Percentiles rank a stretch among this genome's conserved stretches.
Conservation (phyloP, 2,888 invertebrate species). For the Hermaeophaga mercurialis region DNA sequence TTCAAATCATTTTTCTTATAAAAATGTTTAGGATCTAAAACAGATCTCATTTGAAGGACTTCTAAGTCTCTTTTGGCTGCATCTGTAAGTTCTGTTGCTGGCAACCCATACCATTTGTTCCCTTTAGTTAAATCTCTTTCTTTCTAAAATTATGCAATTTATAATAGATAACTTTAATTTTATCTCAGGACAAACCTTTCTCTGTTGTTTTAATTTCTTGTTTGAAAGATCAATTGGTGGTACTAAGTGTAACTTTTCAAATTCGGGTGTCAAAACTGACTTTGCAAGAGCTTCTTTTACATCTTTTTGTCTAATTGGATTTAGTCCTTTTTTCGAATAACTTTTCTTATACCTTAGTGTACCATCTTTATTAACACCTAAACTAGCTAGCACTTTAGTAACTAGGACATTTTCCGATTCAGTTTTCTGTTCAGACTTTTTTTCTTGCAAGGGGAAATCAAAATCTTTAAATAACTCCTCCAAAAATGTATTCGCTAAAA, state of each 20-base stretch:
- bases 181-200: conserved; percentile 58
- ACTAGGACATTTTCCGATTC: conserved; percentile 21
- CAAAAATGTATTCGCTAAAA: conserved; percentile 1
- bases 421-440: conserved; percentile 9
- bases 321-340: conserved; percentile 41
- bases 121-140: conserved; percentile 84
- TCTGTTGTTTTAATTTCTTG: conserved; percentile 62
- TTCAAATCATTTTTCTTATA: conserved; percentile 92
- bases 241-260: conserved; percentile 67
- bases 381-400: conserved; percentile 27
- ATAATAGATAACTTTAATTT: neutral
- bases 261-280: conserved; percentile 66
- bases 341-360: conserved; percentile 47
- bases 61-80: conserved; percentile 87
- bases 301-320: conserved; percentile 49
- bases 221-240: conserved; percentile 66
- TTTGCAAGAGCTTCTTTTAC: conserved; percentile 66
- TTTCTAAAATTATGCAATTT: conserved; percentile 58
- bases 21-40: conserved; percentile 89
- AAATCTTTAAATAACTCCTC: conserved; percentile 39
- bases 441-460: neutral
- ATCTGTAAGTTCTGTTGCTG: conserved; percentile 86
- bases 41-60: conserved; percentile 90
- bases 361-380: conserved; percentile 43
- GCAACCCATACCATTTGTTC: conserved; percentile 86